phyloP scores from a whole-genome alignment of 2,888 invertebrate species.

The Apamea crenata region DNA sequence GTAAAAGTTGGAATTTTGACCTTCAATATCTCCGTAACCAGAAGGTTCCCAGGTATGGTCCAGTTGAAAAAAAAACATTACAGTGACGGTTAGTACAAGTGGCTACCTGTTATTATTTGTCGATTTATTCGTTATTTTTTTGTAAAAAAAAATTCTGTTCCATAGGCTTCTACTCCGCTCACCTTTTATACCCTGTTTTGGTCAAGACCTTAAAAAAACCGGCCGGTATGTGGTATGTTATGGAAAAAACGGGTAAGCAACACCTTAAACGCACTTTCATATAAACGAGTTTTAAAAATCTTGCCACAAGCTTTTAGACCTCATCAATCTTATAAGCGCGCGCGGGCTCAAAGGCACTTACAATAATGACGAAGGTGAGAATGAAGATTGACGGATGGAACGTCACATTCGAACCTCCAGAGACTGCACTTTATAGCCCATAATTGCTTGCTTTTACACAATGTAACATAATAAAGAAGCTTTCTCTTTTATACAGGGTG shows the following conservation, averaged over 20 bases:
- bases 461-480: conserved; percentile 26
- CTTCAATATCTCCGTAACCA: no score
- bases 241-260: neutral
- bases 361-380: conserved; percentile 3
- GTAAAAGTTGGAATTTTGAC: no score
- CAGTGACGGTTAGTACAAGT: no score
- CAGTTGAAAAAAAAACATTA: no score
- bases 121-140: no score
- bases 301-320: neutral
- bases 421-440: neutral
- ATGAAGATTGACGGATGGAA: neutral
- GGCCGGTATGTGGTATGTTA: no score
- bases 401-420: neutral
- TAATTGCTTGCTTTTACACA: conserved; percentile 42
- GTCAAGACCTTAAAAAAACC: neutral
- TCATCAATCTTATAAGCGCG: conserved; percentile 12
- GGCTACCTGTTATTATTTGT: no score
- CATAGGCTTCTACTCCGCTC: no score
- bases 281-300: neutral
- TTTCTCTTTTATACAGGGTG: conserved; percentile 9
- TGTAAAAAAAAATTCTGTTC: no score
- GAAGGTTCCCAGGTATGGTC: no score
- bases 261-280: neutral
- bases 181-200: neutral
- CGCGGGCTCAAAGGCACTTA: neutral